Percentiles rank a stretch among this genome's conserved stretches.
Conservation (phyloP, 1,140 invertebrate genomes). For the Tigriopus japonicus region DNA sequence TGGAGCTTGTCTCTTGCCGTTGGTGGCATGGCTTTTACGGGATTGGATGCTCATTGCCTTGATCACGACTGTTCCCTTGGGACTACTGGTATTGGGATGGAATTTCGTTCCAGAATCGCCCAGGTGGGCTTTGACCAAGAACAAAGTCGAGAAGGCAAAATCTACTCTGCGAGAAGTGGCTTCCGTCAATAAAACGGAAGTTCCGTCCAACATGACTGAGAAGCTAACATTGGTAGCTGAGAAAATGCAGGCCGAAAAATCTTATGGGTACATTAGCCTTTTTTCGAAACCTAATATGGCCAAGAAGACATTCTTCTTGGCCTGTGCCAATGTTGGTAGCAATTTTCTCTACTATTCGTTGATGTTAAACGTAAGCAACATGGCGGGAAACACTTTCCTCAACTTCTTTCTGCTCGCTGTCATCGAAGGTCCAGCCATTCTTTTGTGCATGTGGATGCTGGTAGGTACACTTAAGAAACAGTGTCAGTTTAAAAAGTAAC, state of each 20-base stretch:
- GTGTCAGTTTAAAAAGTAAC: too few species aligned
- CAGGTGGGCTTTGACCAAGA: conserved; percentile 27
- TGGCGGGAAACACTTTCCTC: background rate
- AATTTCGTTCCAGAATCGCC: conserved; percentile 28
- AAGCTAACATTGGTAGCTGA: background rate
- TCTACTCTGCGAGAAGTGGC: conserved; percentile 21
- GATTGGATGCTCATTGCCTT: background rate
- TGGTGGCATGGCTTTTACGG: background rate
- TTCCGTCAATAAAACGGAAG: conserved; percentile 16
- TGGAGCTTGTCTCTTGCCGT: background rate
- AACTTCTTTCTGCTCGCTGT: background rate
- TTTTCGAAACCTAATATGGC: background rate
- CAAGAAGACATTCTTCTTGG: background rate
- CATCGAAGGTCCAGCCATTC: background rate
- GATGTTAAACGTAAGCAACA: background rate
- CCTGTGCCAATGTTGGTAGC: background rate
- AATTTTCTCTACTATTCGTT: background rate
- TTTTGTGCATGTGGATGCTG: background rate
- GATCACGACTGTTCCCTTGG: background rate
- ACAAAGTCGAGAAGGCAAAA: conserved; percentile 23
- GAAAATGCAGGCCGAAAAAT: background rate
- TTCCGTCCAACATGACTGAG: conserved; percentile 16
- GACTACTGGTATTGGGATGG: background rate
- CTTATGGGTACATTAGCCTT: background rate
- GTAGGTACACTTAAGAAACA: too few species aligned